phyloP scores from a whole-genome alignment of 2,113 vertebrate genomes.

The Barnardius zonarius region DNA sequence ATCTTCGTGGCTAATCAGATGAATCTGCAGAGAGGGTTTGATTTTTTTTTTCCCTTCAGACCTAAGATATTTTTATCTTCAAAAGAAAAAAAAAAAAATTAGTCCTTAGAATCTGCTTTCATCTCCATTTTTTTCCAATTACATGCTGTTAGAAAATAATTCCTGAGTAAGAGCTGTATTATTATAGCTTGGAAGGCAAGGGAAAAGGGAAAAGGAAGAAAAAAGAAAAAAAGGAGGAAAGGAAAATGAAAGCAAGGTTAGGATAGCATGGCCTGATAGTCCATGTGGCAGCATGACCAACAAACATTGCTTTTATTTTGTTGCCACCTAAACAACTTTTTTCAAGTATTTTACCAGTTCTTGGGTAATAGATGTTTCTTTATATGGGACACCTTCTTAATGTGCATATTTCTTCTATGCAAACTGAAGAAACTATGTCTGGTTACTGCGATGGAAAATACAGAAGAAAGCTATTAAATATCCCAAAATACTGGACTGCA shows the following conservation, averaged over 20 bases:
- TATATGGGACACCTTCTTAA: not conserved
- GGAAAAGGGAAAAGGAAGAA: not conserved
- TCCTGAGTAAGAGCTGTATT: not conserved
- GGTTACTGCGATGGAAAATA: not conserved
- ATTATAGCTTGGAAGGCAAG: not conserved
- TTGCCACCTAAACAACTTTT: not conserved
- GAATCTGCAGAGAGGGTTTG: not conserved
- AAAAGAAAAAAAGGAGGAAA: not conserved
- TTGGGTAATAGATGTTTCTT: not conserved
- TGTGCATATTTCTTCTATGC: accelerated
- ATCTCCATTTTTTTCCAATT: not conserved
- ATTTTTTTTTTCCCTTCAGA: not conserved
- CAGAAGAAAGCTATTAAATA: not conserved
- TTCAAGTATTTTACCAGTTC: not conserved
- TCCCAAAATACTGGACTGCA: not conserved
- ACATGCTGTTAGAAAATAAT: not conserved
- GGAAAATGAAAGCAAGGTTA: not conserved
- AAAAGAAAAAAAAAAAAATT: not conserved
- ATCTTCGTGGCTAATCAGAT: not conserved
- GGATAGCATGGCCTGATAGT: not conserved
- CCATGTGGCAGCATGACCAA: not conserved
- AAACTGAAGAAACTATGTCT: not conserved
- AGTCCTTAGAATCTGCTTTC: not conserved
- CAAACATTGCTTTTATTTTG: not conserved
- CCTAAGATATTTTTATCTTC: not conserved